Conservation (phyloP, 2,888 invertebrate genomes). For the Blastobasis lacticolella region DNA sequence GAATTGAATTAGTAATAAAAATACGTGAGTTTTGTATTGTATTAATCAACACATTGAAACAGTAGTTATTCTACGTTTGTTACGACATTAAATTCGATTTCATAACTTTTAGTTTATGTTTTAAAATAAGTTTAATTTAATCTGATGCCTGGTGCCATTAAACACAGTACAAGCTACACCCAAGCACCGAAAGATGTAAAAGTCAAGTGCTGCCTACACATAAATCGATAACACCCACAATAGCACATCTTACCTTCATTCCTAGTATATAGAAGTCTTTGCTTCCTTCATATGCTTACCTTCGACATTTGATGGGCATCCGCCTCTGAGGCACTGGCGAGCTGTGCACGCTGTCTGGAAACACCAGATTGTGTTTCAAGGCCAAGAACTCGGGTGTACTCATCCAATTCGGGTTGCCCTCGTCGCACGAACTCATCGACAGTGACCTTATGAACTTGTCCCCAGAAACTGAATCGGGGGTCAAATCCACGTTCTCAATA, state of each 20-base stretch:
- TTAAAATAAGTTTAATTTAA: too few relatives aligned
- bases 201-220: slow-evolving; percentile 2
- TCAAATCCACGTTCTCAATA: slow-evolving; percentile 80
- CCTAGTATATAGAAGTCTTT: neutral
- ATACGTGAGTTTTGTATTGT: too few relatives aligned
- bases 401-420: slow-evolving; percentile 86
- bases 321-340: slow-evolving; percentile 82
- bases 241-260: neutral
- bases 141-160: too few relatives aligned
- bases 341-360: slow-evolving; percentile 86
- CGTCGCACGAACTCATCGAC: slow-evolving; percentile 79
- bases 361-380: slow-evolving; percentile 85
- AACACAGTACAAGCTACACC: too few relatives aligned
- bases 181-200: neutral
- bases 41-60: too few relatives aligned
- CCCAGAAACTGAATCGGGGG: slow-evolving; percentile 76
- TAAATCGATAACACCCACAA: slow-evolving; percentile 3
- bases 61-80: too few relatives aligned
- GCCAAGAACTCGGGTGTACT: slow-evolving; percentile 86
- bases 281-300: slow-evolving; percentile 35
- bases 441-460: slow-evolving; percentile 76
- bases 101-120: too few relatives aligned
- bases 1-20: too few relatives aligned
- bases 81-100: too few relatives aligned
- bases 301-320: slow-evolving; percentile 76